Conservation (phyloP, 2,797 vertebrate species). For the Erpetoichthys calabaricus region DNA sequence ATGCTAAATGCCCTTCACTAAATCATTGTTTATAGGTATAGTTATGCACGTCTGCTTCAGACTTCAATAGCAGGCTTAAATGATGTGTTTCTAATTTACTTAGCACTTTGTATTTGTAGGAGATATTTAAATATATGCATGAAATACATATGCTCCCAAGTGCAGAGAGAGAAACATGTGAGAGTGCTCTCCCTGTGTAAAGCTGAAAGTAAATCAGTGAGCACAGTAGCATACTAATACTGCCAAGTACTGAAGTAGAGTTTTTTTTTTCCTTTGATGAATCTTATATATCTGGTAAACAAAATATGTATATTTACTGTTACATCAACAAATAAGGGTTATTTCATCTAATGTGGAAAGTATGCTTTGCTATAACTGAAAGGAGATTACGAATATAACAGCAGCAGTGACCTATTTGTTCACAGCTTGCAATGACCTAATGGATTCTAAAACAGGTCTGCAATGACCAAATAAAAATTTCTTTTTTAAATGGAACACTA, state of each 20-base stretch:
- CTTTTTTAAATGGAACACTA: no score
- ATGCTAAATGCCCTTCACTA: constrained; percentile 33
- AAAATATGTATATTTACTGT: no score
- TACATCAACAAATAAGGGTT: no score
- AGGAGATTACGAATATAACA: no score
- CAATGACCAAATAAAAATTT: no score
- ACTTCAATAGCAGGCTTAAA: constrained; percentile 13
- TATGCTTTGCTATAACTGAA: no score
- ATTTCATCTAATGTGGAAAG: no score
- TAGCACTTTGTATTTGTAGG: constrained; percentile 13
- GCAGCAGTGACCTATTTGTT: no score
- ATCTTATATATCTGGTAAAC: no score
- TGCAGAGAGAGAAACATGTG: constrained; percentile 4
- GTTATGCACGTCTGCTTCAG: constrained; percentile 23
- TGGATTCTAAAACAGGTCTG: no score
- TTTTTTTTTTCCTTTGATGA: neutral
- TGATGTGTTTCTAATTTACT: constrained; percentile 16
- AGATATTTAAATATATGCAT: constrained; percentile 15
- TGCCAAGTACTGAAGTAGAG: neutral
- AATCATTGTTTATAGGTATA: constrained; percentile 37
- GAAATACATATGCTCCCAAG: constrained; percentile 3
- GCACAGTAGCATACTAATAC: constrained; percentile 3
- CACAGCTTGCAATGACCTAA: no score
- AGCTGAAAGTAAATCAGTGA: constrained; percentile 1
- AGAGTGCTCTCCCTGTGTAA: neutral